phyloP scores from a whole-genome alignment of 92 coral and sea anemone genomes.

The Pocillopora grandis region DNA sequence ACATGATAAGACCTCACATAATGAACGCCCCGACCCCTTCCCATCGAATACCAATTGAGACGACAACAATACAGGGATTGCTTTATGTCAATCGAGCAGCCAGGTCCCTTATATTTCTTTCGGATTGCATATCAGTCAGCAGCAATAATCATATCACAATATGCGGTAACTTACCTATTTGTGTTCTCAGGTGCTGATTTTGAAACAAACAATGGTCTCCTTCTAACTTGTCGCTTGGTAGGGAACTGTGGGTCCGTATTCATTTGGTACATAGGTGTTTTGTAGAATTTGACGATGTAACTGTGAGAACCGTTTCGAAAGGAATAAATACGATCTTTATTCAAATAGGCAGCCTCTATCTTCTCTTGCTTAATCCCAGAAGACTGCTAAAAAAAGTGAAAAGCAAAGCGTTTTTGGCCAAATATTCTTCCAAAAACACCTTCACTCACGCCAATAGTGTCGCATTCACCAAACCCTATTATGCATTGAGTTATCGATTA shows the following conservation, averaged over 20 bases:
- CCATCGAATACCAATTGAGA: too few species aligned
- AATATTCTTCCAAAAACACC: neutral
- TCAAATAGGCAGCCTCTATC: slow-evolving; percentile 24
- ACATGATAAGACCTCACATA: too few species aligned
- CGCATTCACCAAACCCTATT: too few species aligned
- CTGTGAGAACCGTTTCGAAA: neutral
- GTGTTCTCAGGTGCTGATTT: neutral
- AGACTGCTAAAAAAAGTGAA: neutral
- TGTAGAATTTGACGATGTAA: slow-evolving; percentile 3
- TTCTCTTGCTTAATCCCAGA: slow-evolving; percentile 1
- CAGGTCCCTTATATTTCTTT: neutral
- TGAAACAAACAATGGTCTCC: slow-evolving; percentile 16
- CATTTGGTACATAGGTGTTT: slow-evolving; percentile 18
- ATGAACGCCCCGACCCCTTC: too few species aligned
- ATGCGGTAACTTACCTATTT: neutral
- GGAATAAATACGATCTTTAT: neutral
- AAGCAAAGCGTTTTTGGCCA: neutral
- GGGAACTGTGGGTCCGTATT: slow-evolving; percentile 3
- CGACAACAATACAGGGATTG: too few species aligned
- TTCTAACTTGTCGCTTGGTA: slow-evolving; percentile 14
- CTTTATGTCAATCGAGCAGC: neutral
- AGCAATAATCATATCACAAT: neutral
- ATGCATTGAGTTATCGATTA: too few species aligned
- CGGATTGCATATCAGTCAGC: neutral
- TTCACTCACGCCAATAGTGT: neutral